Evolutionary conservation across 2,888 invertebrate genomes (phyloP).

Genomic region (Drosophila ustulata): DNA sequence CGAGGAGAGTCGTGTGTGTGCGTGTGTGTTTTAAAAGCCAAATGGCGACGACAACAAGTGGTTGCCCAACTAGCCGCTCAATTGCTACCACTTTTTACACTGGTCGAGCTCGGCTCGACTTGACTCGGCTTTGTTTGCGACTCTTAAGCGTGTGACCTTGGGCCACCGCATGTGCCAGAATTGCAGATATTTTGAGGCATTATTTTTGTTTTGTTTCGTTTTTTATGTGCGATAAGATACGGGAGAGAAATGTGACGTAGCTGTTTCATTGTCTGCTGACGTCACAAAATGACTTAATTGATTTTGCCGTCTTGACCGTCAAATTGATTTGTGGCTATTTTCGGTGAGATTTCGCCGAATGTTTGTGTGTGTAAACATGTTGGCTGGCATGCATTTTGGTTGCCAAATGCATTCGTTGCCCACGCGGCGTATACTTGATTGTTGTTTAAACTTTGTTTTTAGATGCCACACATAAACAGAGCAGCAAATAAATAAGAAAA

Average conservation of each 20-base stretch:
- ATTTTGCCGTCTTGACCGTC: constrained; percentile 5
- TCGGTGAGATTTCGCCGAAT: constrained; percentile 14
- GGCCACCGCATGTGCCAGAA: constrained; percentile 63
- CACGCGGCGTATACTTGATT: constrained; percentile 65
- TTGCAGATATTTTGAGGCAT: constrained; percentile 51
- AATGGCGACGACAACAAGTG: constrained; percentile 67
- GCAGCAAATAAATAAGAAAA: constrained; percentile 44
- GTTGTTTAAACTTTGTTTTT: constrained; percentile 59
- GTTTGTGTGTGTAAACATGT: constrained; percentile 32
- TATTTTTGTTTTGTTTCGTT: neutral
- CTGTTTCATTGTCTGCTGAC: constrained; percentile 16
- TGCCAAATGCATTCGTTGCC: constrained; percentile 53
- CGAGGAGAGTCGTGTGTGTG: constrained; percentile 6
- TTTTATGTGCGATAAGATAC: neutral
- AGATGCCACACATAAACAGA: constrained; percentile 49
- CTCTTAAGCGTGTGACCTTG: constrained; percentile 68
- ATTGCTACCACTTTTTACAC: constrained; percentile 49
- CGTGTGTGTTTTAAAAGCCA: constrained; percentile 36
- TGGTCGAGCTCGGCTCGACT: constrained; percentile 11
- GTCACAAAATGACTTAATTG: constrained; percentile 32
- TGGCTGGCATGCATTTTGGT: constrained; percentile 15
- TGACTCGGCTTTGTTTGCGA: constrained; percentile 36
- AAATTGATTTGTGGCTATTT: constrained; percentile 41
- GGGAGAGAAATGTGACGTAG: constrained; percentile 20
- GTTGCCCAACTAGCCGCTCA: constrained; percentile 70